Evolutionary conservation across 2,888 invertebrate species (phyloP).

Genomic region (Isotomurus palustris): DNA sequence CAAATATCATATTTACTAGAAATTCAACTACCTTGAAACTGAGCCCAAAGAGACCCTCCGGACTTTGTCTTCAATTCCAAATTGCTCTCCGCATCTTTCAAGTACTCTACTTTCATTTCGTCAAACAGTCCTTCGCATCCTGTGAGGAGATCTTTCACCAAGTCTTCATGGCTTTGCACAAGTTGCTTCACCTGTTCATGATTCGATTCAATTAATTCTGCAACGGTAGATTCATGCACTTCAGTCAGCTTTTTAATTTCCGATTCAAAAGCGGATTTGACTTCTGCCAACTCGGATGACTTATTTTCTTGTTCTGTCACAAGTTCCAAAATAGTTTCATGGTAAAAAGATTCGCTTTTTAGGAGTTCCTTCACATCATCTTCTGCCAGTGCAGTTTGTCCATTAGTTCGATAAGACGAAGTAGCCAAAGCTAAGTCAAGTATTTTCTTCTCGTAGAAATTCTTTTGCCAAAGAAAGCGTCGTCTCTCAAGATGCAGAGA

Average conservation of each 20-base stretch:
- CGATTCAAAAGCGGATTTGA: conserved; percentile 17
- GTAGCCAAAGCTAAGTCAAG: conserved; percentile 10
- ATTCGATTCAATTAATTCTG: conserved; percentile 16
- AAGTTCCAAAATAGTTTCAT: conserved; percentile 19
- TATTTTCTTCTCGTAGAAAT: conserved; percentile 26
- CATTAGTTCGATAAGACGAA: neutral
- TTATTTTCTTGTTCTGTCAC: conserved; percentile 17
- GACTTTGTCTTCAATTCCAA: conserved; percentile 15
- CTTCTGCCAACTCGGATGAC: conserved; percentile 6
- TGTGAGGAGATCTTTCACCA: conserved; percentile 20
- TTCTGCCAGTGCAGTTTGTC: neutral
- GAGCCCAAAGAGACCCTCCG: conserved; percentile 15
- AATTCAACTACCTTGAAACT: conserved; percentile 26
- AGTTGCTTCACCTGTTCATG: neutral
- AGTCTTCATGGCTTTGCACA: conserved; percentile 10
- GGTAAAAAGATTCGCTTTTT: conserved; percentile 14
- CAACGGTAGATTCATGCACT: conserved; percentile 15
- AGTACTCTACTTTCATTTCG: conserved; percentile 18
- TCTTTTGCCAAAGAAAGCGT: conserved; percentile 20
- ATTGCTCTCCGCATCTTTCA: conserved; percentile 9
- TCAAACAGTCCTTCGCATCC: conserved; percentile 30
- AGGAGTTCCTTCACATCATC: neutral
- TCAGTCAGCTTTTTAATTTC: conserved; percentile 9
- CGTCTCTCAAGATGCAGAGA: conserved; percentile 15
- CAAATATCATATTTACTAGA: neutral